Conservation (phyloP, 2,888 invertebrate species). For the Scrobipalpa atriplicella region DNA sequence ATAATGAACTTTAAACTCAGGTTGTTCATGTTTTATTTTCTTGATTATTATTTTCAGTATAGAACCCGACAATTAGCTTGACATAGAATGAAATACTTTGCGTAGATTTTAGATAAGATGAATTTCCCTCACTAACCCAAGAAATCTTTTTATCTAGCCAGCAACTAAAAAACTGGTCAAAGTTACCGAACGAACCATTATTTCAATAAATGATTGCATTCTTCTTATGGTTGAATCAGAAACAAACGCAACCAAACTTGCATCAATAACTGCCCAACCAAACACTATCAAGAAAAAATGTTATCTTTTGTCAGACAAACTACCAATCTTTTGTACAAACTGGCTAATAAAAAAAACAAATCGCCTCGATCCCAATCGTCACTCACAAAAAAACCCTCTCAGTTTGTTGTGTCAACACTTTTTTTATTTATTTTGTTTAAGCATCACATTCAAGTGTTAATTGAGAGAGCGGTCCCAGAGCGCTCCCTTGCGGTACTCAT, state of each 20-base stretch:
- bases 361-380: conserved; percentile 24
- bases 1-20: too few relatives aligned
- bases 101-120: too few relatives aligned
- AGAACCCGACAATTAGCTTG: too few relatives aligned
- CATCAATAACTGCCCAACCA: not conserved
- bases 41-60: too few relatives aligned
- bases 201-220: too few relatives aligned
- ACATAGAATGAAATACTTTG: too few relatives aligned
- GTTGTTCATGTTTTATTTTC: too few relatives aligned
- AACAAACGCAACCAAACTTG: not conserved
- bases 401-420: conserved; percentile 18
- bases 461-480: conserved; percentile 29
- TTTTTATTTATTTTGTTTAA: conserved; percentile 28
- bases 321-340: conserved; percentile 13
- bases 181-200: too few relatives aligned
- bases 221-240: too few relatives aligned
- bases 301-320: conserved; percentile 2
- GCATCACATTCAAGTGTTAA: conserved; percentile 28
- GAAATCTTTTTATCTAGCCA: too few relatives aligned
- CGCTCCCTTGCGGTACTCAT: conserved; percentile 23
- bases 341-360: conserved; percentile 24
- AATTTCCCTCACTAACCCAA: too few relatives aligned
- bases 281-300: not conserved
- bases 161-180: too few relatives aligned
- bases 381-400: conserved; percentile 17